Percentiles rank a stretch among this genome's conserved stretches.
phyloP scores from a whole-genome alignment of 1,140 invertebrate genomes.

The Campoletis sonorensis region DNA sequence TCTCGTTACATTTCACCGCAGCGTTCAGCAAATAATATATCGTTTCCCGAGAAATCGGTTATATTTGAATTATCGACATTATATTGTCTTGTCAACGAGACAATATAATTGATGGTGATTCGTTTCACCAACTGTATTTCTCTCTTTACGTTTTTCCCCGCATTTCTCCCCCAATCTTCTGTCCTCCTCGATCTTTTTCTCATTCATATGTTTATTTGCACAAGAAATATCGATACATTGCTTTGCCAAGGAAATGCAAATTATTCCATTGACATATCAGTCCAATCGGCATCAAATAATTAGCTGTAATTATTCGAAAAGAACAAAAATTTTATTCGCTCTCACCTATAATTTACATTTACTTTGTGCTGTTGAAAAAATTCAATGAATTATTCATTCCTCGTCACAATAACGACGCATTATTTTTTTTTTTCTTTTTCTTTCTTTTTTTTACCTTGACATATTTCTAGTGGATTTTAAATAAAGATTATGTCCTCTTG shows the following conservation, averaged over 20 bases:
- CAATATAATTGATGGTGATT: constrained; percentile 17
- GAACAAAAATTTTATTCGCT: not conserved
- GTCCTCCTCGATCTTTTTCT: not conserved
- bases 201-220: not conserved
- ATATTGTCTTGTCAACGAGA: constrained; percentile 25
- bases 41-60: not conserved
- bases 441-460: too few species aligned
- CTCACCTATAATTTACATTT: too few species aligned
- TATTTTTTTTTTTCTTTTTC: too few species aligned
- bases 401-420: too few species aligned
- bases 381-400: too few species aligned
- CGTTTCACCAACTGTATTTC: not conserved
- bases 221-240: not conserved
- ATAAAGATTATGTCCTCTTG: too few species aligned
- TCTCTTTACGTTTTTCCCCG: not conserved
- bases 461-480: too few species aligned
- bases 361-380: too few species aligned
- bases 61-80: constrained; percentile 39
- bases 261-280: constrained; percentile 20
- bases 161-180: not conserved
- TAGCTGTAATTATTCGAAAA: not conserved
- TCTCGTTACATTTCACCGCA: constrained; percentile 18
- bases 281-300: not conserved
- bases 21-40: not conserved
- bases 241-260: not conserved